These are phyloP conservation scores for Tinea pellionella DNA, from an alignment of 2,888 invertebrate genomes.

Conservation along the genomic window DNA sequence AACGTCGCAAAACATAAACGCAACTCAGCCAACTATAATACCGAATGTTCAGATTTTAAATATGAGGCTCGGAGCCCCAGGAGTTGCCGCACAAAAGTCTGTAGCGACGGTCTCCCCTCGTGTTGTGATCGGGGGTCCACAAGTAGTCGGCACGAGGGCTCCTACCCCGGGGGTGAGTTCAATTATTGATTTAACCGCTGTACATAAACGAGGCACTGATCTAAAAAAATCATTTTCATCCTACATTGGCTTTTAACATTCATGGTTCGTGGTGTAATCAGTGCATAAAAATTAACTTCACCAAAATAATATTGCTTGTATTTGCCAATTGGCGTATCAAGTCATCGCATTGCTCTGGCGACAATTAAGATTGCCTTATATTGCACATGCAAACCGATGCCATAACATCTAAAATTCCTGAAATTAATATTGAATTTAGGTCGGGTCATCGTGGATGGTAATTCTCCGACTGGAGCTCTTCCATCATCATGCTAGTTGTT, in stretches of 20 bases:
- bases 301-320: background rate
- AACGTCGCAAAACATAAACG: slow-evolving; percentile 71
- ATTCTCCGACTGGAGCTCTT: no score
- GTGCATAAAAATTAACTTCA: background rate
- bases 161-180: slow-evolving; percentile 80
- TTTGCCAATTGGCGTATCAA: background rate
- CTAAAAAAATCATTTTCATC: slow-evolving; percentile 2
- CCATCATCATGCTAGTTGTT: no score
- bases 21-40: slow-evolving; percentile 72
- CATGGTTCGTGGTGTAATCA: slow-evolving; percentile 5
- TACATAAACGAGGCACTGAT: slow-evolving; percentile 3
- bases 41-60: slow-evolving; percentile 89
- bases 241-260: slow-evolving; percentile 6
- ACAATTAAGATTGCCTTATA: no score
- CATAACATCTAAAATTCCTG: no score
- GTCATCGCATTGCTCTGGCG: no score
- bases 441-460: no score
- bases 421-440: no score
- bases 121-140: slow-evolving; percentile 83
- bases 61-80: slow-evolving; percentile 80
- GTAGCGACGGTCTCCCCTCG: slow-evolving; percentile 82
- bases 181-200: slow-evolving; percentile 17
- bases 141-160: slow-evolving; percentile 84
- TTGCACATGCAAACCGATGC: no score
- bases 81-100: slow-evolving; percentile 77